phyloP scores from a whole-genome alignment of 2,113 vertebrate genomes.

The Dolichallabes microphthalmus region DNA sequence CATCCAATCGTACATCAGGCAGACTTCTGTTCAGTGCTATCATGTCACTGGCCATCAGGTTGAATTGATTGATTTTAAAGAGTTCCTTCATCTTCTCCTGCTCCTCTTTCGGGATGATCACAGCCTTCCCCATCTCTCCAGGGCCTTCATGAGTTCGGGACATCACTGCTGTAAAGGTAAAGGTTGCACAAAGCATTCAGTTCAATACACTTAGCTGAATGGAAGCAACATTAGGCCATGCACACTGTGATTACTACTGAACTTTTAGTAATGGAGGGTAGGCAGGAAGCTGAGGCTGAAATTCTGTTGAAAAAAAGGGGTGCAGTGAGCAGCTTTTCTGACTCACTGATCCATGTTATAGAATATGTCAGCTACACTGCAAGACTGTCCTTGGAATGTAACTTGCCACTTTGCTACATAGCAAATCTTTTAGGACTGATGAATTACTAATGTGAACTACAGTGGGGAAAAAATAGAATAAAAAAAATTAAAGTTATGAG shows the following conservation, averaged over 20 bases:
- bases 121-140: slow-evolving; percentile 95
- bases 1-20: slow-evolving; percentile 92
- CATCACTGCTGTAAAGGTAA: slow-evolving; percentile 80
- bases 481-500: background rate
- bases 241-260: background rate
- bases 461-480: background rate
- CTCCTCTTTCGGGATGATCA: slow-evolving; percentile 87
- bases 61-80: slow-evolving; percentile 99
- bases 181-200: background rate
- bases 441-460: background rate
- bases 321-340: slow-evolving; percentile 31
- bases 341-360: slow-evolving; percentile 44
- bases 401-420: slow-evolving; percentile 13
- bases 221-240: background rate
- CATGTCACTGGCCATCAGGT: slow-evolving; percentile 96
- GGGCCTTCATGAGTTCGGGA: slow-evolving; percentile 91
- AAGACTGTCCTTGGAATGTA: slow-evolving; percentile 28
- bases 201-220: background rate
- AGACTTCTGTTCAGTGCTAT: slow-evolving; percentile 94
- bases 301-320: background rate
- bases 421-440: background rate
- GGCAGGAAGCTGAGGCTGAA: background rate
- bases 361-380: slow-evolving; percentile 35
- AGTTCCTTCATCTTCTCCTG: slow-evolving; percentile 98
- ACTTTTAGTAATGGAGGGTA: background rate